Conservation (phyloP, 2,888 invertebrate species). For the Scaptomyza cyrtandrae region DNA sequence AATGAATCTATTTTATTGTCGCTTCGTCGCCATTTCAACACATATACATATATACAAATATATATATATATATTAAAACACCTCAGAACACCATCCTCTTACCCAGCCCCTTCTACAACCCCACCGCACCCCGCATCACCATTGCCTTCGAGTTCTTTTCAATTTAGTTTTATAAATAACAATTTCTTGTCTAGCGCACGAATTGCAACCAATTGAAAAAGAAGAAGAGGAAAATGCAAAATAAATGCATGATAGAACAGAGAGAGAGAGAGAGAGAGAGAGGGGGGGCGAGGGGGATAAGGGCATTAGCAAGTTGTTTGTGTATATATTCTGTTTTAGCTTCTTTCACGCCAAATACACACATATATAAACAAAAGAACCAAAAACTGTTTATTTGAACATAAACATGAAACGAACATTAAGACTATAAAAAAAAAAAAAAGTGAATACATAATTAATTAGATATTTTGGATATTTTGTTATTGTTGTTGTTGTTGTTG, state of each 20-base stretch:
- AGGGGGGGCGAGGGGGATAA: neutral
- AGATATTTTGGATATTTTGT: neutral
- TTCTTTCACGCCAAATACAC: neutral
- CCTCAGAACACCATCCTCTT: neutral
- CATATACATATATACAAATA: slow-evolving; percentile 14
- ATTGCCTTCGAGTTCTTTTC: slow-evolving; percentile 21
- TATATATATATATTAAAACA: slow-evolving; percentile 3
- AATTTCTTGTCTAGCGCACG: slow-evolving; percentile 58
- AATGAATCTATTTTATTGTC: slow-evolving; percentile 81
- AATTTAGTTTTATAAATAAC: slow-evolving; percentile 58
- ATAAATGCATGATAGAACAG: neutral
- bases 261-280: neutral
- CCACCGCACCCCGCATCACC: slow-evolving; percentile 1
- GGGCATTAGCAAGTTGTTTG: slow-evolving; percentile 27
- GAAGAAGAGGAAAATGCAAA: slow-evolving; percentile 19
- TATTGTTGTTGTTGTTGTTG: slow-evolving; percentile 10
- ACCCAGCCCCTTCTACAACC: no score
- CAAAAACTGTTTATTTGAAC: slow-evolving; percentile 42
- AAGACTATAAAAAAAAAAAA: slow-evolving; percentile 26
- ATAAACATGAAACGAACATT: slow-evolving; percentile 41
- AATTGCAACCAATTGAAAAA: slow-evolving; percentile 62
- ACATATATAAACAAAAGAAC: neutral
- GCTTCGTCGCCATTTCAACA: slow-evolving; percentile 68
- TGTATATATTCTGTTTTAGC: neutral
- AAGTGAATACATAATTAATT: neutral